phyloP scores from a whole-genome alignment of 2,113 vertebrate genomes.

The Hemiprocne comata region DNA sequence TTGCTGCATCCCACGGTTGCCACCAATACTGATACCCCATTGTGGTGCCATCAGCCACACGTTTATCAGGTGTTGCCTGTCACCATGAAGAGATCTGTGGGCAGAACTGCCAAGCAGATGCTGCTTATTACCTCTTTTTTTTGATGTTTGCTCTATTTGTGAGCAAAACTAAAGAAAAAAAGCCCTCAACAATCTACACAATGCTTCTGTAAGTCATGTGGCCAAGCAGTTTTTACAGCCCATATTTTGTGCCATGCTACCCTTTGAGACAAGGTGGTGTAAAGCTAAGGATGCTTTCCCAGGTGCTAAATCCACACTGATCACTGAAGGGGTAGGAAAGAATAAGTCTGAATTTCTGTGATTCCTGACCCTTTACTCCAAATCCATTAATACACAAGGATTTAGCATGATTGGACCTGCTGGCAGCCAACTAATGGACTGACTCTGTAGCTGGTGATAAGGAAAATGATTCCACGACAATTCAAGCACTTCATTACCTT shows the following conservation, averaged over 20 bases:
- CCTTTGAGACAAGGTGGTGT: neutral
- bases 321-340: neutral
- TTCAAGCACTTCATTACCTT: neutral
- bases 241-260: neutral
- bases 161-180: neutral
- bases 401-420: slow-evolving; percentile 8
- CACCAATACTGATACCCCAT: neutral
- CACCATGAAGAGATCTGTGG: fast-evolving
- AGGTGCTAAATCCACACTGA: neutral
- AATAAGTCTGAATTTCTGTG: slow-evolving; percentile 7
- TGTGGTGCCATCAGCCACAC: neutral
- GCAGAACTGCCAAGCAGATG: neutral
- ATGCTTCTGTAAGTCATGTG: neutral
- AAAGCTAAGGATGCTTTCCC: neutral
- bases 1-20: neutral
- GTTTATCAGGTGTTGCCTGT: neutral
- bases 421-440: slow-evolving; percentile 7
- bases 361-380: slow-evolving; percentile 24
- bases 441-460: slow-evolving; percentile 32
- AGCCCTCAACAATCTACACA: neutral
- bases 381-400: slow-evolving; percentile 26
- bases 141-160: neutral
- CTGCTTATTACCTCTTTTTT: neutral
- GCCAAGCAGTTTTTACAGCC: neutral
- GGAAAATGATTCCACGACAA: slow-evolving; percentile 17